Conservation (phyloP, 2,797 vertebrate species). For the Otolemur crassicaudatus region DNA sequence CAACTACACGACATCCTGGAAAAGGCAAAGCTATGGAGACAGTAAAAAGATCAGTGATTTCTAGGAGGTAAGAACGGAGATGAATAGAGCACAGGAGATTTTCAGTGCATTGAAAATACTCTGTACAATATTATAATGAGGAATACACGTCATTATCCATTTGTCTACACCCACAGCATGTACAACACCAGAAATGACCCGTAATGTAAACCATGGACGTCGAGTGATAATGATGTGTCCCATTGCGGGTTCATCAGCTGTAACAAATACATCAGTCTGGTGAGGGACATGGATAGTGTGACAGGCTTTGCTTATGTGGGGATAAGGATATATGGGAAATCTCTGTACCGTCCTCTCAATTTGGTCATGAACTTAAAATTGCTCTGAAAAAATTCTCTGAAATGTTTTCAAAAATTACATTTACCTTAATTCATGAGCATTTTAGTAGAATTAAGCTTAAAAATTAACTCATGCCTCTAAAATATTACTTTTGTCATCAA, state of each 20-base stretch:
- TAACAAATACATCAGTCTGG: background rate
- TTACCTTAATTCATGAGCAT: background rate
- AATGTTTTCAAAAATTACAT: background rate
- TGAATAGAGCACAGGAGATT: background rate
- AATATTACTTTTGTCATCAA: background rate
- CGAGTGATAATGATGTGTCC: background rate
- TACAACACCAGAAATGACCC: background rate
- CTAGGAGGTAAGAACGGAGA: no score
- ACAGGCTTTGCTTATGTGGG: background rate
- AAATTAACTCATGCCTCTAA: background rate
- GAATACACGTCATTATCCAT: background rate
- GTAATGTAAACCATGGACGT: background rate
- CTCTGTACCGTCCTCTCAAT: background rate
- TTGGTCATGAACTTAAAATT: background rate
- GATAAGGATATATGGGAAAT: background rate
- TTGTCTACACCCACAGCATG: background rate
- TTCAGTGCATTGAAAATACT: background rate
- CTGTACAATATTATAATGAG: no score
- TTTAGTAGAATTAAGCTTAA: background rate
- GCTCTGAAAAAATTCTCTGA: background rate
- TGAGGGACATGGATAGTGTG: no score
- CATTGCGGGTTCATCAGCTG: no score
- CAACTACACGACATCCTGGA: background rate
- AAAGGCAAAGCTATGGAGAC: background rate
- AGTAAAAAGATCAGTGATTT: no score